Conservation (phyloP, 2,113 vertebrate genomes). For the Colossoma macropomum region DNA sequence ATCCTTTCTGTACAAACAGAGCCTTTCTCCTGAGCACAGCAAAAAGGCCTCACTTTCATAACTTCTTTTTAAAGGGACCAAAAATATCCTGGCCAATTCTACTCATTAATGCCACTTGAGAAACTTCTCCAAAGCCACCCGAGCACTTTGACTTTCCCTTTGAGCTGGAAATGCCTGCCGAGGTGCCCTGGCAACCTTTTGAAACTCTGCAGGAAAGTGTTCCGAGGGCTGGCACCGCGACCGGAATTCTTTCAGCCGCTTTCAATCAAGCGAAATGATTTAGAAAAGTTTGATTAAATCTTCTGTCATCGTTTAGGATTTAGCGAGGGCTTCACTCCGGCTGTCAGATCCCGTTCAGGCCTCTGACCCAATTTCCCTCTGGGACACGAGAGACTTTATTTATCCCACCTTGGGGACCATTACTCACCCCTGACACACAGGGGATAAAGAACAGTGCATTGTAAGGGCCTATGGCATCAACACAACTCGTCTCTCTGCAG, state of each 20-base stretch:
- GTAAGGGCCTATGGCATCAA: conserved; percentile 20
- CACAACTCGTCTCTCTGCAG: neutral
- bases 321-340: conserved; percentile 11
- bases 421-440: conserved; percentile 45
- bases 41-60: conserved; percentile 6
- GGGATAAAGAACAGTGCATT: conserved; percentile 6
- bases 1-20: neutral
- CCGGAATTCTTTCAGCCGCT: neutral
- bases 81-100: conserved; percentile 5
- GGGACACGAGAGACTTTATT: conserved; percentile 42
- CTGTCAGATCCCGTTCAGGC: conserved; percentile 23
- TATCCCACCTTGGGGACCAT: conserved; percentile 27
- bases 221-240: neutral
- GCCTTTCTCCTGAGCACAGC: neutral
- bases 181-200: conserved; percentile 33
- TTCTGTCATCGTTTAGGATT: conserved; percentile 43
- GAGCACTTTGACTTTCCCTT: conserved; percentile 31
- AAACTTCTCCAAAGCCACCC: conserved; percentile 22
- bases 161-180: conserved; percentile 19
- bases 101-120: conserved; percentile 39
- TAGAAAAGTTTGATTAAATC: conserved; percentile 50
- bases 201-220: conserved; percentile 15
- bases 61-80: neutral
- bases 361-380: conserved; percentile 38
- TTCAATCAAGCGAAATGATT: conserved; percentile 36